These are phyloP conservation scores for Apostichopus japonicus DNA, from an alignment of 35 echinoderm and acorn worm species.

Conservation along the genomic window DNA sequence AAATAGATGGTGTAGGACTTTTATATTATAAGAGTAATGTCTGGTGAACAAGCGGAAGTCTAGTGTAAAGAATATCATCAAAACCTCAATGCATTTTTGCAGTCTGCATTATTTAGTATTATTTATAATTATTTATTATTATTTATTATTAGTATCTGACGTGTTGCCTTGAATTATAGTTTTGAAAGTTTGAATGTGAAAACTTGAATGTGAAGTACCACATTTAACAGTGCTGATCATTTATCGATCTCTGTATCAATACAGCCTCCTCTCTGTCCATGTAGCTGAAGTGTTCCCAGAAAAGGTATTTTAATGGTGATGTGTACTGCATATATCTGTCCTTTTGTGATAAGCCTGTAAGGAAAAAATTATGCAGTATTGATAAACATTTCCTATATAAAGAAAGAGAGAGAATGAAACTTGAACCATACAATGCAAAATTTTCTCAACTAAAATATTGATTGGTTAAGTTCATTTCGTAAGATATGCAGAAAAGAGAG, in stretches of 20 bases:
- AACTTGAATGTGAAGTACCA: background rate
- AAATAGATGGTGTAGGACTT: too few relatives aligned
- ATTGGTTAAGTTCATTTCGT: background rate
- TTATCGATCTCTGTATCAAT: background rate
- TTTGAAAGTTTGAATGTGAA: background rate
- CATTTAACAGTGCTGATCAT: background rate
- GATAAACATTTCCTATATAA: conserved; percentile 32
- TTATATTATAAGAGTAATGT: too few relatives aligned
- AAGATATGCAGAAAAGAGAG: conserved; percentile 26
- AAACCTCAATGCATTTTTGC: too few relatives aligned
- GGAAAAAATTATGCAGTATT: conserved; percentile 53
- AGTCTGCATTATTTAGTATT: too few relatives aligned
- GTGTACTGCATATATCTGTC: conserved; percentile 10
- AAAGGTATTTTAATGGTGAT: conserved; percentile 16
- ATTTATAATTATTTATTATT: too few relatives aligned
- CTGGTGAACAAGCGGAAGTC: too few relatives aligned
- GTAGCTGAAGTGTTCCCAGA: background rate
- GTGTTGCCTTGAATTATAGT: background rate
- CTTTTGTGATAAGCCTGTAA: conserved; percentile 7
- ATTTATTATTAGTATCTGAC: background rate
- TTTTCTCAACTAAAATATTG: conserved; percentile 52
- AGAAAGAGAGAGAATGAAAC: conserved; percentile 20
- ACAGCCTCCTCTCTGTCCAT: background rate
- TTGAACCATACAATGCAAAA: conserved; percentile 28
- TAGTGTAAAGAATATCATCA: too few relatives aligned